Evolutionary conservation across 2,888 invertebrate species (phyloP), one percentile per base, ranked within the genome.

Genomic region (Papilio demoleus): DNA sequence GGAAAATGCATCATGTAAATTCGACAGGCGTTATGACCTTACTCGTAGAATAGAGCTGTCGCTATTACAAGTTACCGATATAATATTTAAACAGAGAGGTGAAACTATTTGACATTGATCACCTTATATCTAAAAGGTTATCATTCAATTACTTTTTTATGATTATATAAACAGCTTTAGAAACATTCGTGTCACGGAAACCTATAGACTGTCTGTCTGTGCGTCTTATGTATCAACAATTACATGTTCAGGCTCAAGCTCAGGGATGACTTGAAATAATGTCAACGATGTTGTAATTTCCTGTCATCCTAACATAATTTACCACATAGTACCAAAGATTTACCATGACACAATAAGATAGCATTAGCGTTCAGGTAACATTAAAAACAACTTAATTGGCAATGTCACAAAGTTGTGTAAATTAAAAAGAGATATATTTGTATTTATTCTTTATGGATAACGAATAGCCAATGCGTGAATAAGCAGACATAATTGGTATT

Each of bases 91-190:
- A 53, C 27, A 27, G 14, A n/a, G 24, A 53, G 53, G 27, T 27
- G 53, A 53, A 53, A 53, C 53, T 53, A 53, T 27, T 53, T 53
- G 53, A 53, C 53, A 53, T 53, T 53, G 53, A 53, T 53, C 53
- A 53, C 53, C 27, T 53, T 53, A 27, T 53, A 27, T 53, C 53
- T 53, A 27, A 3, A n/a, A 27, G 24, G 53, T 53, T 53, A 53
- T 53, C 53, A 53, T 53, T 53, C 53, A 53, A 50, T 50, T 50
- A 50, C 47, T 24, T 50, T 50, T 50, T 24, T 53, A 53, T 53
- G 27, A 50, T 53, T 53, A 53, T 53, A 27, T 24, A 53, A 53
- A 53, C 53, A 4, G 53, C 53, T 53, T 27, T 14, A n/a, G n/a
- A 24, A 50, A n/a, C 14, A 27, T 50, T 27, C n/a, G 47, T 53